Evolutionary conservation across 2,113 vertebrate genomes (phyloP), one percentile per base, ranked within the genome.

Genomic region (Istiophorus platypterus): DNA sequence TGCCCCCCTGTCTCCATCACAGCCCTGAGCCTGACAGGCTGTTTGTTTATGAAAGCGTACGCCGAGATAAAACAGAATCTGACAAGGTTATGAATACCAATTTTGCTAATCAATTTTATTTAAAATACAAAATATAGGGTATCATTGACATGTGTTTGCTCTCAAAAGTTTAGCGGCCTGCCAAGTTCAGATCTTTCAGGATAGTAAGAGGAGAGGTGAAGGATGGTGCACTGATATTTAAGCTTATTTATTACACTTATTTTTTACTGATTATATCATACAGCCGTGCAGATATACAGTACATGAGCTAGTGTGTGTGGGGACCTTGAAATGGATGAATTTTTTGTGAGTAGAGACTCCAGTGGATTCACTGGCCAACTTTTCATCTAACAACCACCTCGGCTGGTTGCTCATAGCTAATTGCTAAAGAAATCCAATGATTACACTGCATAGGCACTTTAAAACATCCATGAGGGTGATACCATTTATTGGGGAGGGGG

Each of bases 31-130:
- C 80, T 65, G 68, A 84, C 69, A 7, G 76, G 66, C 69, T 89
- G 92, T 94, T 94, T 94, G 94, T 95, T 95, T 95, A 94, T 94
- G 83, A 92, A 91, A 92, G 91, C 92, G 80, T 84, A 81, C 57
- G 26, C 39, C 49, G 74, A 93, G 95, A 95, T 95, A 94, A 96
- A 96, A 95, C 92, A 94, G 94, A 96, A 94, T 95, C 85, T 63
- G 67, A 82, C 87, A 85, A 82, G 93, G 89, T 93, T 95, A 95
- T 95, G 95, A 95, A 95, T 96, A 94, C 91, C 86, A 94, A 94
- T 94, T 91, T 93, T 83, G 83, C 92, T 94, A 94, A 95, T 95
- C 93, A 89, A 96, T 96, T 92, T 93, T 78, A 92, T 93, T 92
- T 86, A 88, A 89, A 93, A 90, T 93, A 91, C 87, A 91, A 92